Evolutionary conservation across 2,888 invertebrate species (phyloP).

Genomic region (Criorhina ranunculi): DNA sequence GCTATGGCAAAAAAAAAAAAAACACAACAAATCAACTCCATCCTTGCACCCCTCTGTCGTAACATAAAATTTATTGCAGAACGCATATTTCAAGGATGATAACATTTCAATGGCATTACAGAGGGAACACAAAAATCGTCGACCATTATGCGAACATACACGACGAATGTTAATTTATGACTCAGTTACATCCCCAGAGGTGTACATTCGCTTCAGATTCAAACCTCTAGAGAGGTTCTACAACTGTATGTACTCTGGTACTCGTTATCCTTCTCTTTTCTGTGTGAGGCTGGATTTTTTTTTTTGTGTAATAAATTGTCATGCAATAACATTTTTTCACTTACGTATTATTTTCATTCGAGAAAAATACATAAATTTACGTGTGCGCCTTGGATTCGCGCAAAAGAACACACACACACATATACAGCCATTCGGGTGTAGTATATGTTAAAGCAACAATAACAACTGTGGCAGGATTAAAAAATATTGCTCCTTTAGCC

Average conservation of each 20-base stretch:
- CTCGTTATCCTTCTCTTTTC: constrained; percentile 57
- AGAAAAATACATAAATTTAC: constrained; percentile 71
- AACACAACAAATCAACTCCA: constrained; percentile 59
- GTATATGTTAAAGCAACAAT: constrained; percentile 17
- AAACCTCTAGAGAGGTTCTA: constrained; percentile 72
- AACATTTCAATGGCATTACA: constrained; percentile 53
- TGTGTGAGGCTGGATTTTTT: not conserved
- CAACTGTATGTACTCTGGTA: constrained; percentile 39
- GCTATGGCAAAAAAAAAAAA: constrained; percentile 18
- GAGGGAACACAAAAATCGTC: constrained; percentile 39
- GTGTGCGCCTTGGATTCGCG: constrained; percentile 67
- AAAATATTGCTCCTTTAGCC: constrained; percentile 73
- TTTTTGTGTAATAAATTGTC: constrained; percentile 73
- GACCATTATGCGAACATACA: constrained; percentile 66
- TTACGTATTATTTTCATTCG: constrained; percentile 70
- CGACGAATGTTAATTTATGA: constrained; percentile 73
- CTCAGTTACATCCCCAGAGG: constrained; percentile 68
- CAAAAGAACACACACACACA: constrained; percentile 9
- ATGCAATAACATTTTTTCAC: constrained; percentile 76
- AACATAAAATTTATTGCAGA: constrained; percentile 55
- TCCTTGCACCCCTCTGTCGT: constrained; percentile 34
- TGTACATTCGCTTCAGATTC: constrained; percentile 62
- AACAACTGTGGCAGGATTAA: constrained; percentile 73
- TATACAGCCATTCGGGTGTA: not conserved
- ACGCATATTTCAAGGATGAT: constrained; percentile 65